Percentiles rank a stretch among this genome's conserved stretches.
These are phyloP conservation scores for Neostethus bicornis DNA, from an alignment of 2,797 vertebrate species.

Conservation along the genomic window DNA sequence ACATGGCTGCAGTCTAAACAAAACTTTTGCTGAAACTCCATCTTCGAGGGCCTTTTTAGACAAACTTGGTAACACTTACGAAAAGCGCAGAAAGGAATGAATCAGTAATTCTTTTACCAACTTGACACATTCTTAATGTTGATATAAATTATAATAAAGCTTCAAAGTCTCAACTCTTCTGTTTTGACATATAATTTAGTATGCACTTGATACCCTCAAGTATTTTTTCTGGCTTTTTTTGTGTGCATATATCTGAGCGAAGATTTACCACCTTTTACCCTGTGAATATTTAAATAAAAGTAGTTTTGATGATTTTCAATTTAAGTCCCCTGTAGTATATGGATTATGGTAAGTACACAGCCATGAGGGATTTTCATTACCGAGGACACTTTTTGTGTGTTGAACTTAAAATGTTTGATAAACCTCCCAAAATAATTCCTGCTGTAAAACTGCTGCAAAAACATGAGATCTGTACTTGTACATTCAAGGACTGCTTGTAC, in stretches of 20 bases:
- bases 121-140: conserved; percentile 4
- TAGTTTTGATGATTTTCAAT: not conserved
- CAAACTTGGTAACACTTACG: conserved; percentile 5
- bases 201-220: not conserved
- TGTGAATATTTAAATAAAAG: not conserved
- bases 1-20: conserved; percentile 50
- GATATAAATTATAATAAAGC: conserved; percentile 4
- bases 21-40: conserved; percentile 29
- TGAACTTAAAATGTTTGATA: too few species aligned
- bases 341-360: too few species aligned
- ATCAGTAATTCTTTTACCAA: conserved; percentile 23
- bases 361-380: not conserved
- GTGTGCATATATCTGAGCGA: conserved; percentile 5
- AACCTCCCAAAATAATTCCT: too few species aligned
- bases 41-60: conserved; percentile 31
- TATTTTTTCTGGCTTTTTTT: not conserved
- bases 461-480: conserved; percentile 7
- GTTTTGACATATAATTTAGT: conserved; percentile 5
- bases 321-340: not conserved
- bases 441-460: not conserved
- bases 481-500: conserved; percentile 34
- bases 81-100: conserved; percentile 12
- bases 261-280: too few species aligned
- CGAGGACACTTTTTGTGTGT: not conserved
- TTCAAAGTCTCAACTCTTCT: conserved; percentile 2